Evolutionary conservation across 2,113 vertebrate genomes (phyloP).

Genomic region (Tyto alba): DNA sequence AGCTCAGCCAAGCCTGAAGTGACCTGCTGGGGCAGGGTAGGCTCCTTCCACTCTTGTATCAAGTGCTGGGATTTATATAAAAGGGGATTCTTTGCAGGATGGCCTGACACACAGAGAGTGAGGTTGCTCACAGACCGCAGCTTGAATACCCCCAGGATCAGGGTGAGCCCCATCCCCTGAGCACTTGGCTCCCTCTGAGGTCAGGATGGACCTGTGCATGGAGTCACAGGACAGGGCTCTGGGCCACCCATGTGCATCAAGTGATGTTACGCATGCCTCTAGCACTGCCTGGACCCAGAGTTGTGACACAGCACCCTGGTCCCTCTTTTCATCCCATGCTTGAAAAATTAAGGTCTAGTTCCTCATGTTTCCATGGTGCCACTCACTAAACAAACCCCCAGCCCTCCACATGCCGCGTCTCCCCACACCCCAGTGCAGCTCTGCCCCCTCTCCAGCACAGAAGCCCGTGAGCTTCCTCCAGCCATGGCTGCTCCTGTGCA

Average conservation of each 20-base stretch:
- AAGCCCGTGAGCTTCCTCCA: not conserved
- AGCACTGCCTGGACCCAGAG: not conserved
- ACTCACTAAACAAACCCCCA: not conserved
- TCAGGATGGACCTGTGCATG: not conserved
- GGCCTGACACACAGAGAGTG: not conserved
- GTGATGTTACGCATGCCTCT: not conserved
- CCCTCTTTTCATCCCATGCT: not conserved
- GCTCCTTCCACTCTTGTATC: not conserved
- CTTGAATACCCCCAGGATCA: rapidly evolving
- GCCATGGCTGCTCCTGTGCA: not conserved
- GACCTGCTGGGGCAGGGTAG: not conserved
- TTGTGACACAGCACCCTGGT: not conserved
- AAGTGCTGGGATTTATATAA: not conserved
- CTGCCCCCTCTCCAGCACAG: not conserved
- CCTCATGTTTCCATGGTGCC: not conserved
- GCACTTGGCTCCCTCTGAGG: not conserved
- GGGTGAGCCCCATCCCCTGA: not conserved
- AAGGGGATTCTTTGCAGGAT: not conserved
- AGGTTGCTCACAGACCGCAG: not conserved
- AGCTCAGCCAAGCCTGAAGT: slow-evolving; percentile 33
- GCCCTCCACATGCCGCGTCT: rapidly evolving
- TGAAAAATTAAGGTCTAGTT: not conserved
- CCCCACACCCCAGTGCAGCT: not conserved
- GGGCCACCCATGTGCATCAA: not conserved
- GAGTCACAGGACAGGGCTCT: not conserved